These are phyloP conservation scores for Hycleus cichorii DNA, from an alignment of 1,140 invertebrate species.

Conservation along the genomic window DNA sequence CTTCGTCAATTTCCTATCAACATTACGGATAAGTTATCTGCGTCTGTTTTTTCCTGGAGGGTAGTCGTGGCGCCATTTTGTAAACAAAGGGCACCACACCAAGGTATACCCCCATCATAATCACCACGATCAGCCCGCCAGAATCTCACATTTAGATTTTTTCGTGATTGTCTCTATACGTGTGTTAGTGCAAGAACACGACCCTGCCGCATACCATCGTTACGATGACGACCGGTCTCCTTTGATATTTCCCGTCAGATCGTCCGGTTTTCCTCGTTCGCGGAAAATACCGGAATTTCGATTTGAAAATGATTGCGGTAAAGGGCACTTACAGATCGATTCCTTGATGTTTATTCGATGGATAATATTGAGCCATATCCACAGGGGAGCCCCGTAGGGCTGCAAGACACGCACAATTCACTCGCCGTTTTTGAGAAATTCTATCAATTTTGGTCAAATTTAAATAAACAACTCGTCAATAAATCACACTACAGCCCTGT, in stretches of 20 bases:
- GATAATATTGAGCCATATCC: slow-evolving; percentile 20
- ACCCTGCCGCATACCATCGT: slow-evolving; percentile 8
- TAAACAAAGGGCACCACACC: slow-evolving; percentile 2
- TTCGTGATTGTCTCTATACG: neutral
- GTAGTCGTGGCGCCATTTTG: slow-evolving; percentile 10
- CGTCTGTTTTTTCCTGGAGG: neutral
- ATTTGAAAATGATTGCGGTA: neutral
- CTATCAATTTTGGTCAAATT: no score
- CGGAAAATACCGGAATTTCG: slow-evolving; percentile 7
- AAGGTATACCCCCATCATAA: neutral
- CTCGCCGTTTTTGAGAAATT: slow-evolving; percentile 5
- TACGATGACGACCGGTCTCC: slow-evolving; percentile 1
- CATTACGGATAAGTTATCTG: no score
- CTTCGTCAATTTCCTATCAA: no score
- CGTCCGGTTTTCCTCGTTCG: neutral
- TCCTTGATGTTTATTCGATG: neutral
- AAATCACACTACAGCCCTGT: no score
- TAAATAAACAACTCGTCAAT: no score
- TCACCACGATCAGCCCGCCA: neutral
- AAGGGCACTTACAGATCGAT: slow-evolving; percentile 17
- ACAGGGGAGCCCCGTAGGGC: slow-evolving; percentile 15
- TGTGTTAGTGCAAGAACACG: neutral
- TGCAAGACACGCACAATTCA: slow-evolving; percentile 12
- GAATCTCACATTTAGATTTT: neutral
- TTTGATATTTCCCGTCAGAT: neutral